Conservation (phyloP, 2,888 invertebrate genomes). For the Drosophila gaucha region DNA sequence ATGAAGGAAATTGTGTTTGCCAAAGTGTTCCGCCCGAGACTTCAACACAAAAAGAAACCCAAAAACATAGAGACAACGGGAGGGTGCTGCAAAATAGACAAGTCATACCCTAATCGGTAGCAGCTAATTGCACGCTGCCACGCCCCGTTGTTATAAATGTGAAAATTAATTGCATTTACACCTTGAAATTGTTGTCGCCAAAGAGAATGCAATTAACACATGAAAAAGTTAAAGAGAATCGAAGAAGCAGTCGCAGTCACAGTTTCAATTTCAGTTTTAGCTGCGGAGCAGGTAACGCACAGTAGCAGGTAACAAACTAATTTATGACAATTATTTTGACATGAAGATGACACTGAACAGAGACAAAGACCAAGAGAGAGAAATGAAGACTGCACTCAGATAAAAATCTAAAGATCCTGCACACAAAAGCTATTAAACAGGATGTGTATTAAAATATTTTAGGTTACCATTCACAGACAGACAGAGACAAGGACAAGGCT, state of each 20-base stretch:
- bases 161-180: constrained; percentile 60
- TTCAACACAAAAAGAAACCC: constrained; percentile 20
- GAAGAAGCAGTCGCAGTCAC: constrained; percentile 4
- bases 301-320: constrained; percentile 69
- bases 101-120: constrained; percentile 28
- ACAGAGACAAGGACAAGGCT: constrained; percentile 25
- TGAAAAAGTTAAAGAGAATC: constrained; percentile 12
- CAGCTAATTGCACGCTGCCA: constrained; percentile 21
- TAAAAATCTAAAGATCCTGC: constrained; percentile 47
- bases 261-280: constrained; percentile 19
- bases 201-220: constrained; percentile 49
- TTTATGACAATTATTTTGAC: constrained; percentile 77
- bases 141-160: constrained; percentile 25
- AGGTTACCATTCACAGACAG: constrained; percentile 45
- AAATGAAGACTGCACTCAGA: constrained; percentile 13
- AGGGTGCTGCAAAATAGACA: constrained; percentile 11
- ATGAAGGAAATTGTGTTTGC: constrained; percentile 65
- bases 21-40: constrained; percentile 49
- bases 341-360: constrained; percentile 39
- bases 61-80: neutral
- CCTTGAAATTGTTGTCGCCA: constrained; percentile 43
- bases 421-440: constrained; percentile 53
- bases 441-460: constrained; percentile 59
- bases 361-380: neutral
- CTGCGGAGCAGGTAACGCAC: no score